Conservation (phyloP, 1,140 invertebrate species). For the Apocrypta bakeri region DNA sequence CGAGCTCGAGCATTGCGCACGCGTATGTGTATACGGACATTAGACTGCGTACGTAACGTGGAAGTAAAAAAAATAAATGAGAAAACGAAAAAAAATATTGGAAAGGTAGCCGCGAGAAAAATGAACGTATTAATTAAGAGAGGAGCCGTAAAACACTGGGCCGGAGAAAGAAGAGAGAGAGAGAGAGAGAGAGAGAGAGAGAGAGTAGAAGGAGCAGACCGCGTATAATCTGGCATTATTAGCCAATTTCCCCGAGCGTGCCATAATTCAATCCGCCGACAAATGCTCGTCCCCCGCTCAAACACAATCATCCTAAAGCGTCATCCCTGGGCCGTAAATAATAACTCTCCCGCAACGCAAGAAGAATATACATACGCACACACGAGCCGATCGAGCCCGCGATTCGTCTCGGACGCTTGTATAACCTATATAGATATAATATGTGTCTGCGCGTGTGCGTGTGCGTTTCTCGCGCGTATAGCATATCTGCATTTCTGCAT, state of each 20-base stretch:
- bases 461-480: too few relatives aligned
- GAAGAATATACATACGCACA: not conserved
- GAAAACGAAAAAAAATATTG: not conserved
- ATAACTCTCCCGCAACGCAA: not conserved
- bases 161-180: too few relatives aligned
- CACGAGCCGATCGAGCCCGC: too few relatives aligned
- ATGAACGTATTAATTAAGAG: not conserved
- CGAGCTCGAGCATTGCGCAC: too few relatives aligned
- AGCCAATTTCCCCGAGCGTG: not conserved
- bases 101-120: not conserved
- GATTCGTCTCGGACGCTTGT: not conserved
- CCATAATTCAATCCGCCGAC: conserved; percentile 1
- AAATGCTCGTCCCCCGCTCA: not conserved
- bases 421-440: too few relatives aligned
- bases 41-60: too few relatives aligned
- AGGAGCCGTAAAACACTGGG: not conserved
- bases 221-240: not conserved
- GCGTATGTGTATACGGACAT: not conserved
- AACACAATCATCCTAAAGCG: conserved; percentile 1
- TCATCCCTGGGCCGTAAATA: not conserved
- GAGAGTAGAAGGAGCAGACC: too few relatives aligned
- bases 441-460: too few relatives aligned
- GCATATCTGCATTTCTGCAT: too few relatives aligned
- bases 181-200: too few relatives aligned
- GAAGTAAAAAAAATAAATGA: not conserved